These are phyloP conservation scores for Tringa solitaria DNA, from an alignment of 2,113 vertebrate genomes.

Conservation along the genomic window DNA sequence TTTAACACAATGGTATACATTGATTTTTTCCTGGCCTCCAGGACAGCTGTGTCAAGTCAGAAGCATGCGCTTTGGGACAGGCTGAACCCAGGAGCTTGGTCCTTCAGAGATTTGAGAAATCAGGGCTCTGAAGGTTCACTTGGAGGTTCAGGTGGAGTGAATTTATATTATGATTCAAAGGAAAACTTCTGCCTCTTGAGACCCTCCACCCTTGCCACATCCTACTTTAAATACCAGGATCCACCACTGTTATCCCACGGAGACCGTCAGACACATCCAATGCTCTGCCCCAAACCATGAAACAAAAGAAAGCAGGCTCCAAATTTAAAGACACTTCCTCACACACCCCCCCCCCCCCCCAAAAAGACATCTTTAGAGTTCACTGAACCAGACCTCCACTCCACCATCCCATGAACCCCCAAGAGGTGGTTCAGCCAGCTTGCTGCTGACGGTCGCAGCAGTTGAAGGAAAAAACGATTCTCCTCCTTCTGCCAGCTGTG, in stretches of 20 bases:
- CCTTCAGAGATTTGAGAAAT: not conserved
- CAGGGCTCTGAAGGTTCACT: not conserved
- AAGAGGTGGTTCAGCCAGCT: not conserved
- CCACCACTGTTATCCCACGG: not conserved
- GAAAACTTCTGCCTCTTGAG: not conserved
- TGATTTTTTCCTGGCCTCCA: slow-evolving; percentile 27
- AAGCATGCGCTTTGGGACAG: not conserved
- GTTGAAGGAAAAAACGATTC: not conserved
- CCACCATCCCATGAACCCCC: not conserved
- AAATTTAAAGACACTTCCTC: not conserved
- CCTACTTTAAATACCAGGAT: not conserved
- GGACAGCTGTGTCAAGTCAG: slow-evolving; percentile 3
- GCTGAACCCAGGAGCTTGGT: not conserved
- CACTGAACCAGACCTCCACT: not conserved
- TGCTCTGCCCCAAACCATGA: not conserved
- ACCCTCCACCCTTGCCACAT: not conserved
- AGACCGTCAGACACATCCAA: not conserved
- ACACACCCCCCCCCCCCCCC: not conserved
- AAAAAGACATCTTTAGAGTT: not conserved
- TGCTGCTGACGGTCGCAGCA: not conserved
- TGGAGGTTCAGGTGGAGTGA: not conserved
- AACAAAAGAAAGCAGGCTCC: not conserved
- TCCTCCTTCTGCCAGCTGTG: slow-evolving; percentile 1
- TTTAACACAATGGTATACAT: not conserved
- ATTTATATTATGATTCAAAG: not conserved